phyloP scores from a whole-genome alignment of 2,888 invertebrate species.

The Ctena decussata region DNA sequence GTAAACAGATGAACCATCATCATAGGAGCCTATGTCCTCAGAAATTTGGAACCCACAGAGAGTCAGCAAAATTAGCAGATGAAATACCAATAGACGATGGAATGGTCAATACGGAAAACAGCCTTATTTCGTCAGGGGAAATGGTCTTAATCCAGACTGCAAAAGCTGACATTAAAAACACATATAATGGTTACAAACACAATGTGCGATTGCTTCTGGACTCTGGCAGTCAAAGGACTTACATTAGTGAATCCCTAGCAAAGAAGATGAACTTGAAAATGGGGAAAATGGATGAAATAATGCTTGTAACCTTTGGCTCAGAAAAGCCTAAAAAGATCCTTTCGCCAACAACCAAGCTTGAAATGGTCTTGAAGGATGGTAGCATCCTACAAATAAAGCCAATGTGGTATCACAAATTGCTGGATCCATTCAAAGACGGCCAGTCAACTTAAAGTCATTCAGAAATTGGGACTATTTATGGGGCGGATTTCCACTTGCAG shows the following conservation, averaged over 20 bases:
- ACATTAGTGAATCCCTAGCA: constrained; percentile 18
- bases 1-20: no score
- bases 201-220: constrained; percentile 14
- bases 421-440: neutral
- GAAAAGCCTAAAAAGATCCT: neutral
- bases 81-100: neutral
- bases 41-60: no score
- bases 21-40: no score
- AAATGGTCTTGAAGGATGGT: constrained; percentile 2
- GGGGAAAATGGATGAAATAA: neutral
- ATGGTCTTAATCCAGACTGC: constrained; percentile 29
- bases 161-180: no score
- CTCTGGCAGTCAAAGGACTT: constrained; percentile 28
- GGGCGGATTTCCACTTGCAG: no score
- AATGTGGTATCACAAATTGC: constrained; percentile 12
- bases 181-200: neutral
- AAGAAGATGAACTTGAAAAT: neutral
- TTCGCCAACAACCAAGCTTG: neutral
- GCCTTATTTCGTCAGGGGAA: constrained; percentile 34
- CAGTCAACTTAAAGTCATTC: neutral
- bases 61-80: neutral
- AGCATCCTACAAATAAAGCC: neutral
- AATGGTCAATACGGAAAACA: constrained; percentile 15
- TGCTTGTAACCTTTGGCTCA: neutral
- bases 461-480: neutral